Percentiles rank a stretch among this genome's conserved stretches.
Evolutionary conservation across 2,113 vertebrate genomes (phyloP).

Genomic region (Pangasianodon gigas): DNA sequence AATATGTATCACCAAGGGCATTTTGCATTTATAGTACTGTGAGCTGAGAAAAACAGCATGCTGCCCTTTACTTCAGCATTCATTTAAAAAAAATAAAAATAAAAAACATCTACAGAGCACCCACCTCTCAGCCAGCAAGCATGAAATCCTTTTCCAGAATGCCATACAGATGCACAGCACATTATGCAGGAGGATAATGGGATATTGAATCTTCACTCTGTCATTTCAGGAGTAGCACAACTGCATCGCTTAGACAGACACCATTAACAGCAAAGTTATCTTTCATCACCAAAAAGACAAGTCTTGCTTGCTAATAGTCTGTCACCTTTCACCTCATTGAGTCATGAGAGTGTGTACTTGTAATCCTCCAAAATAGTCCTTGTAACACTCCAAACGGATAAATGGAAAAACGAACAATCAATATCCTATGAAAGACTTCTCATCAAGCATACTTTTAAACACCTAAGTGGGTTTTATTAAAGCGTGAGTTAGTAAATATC

Average conservation of each 20-base stretch:
- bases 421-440: not conserved
- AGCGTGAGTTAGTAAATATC: not conserved
- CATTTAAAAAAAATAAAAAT: not conserved
- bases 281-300: slow-evolving; percentile 21
- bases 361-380: not conserved
- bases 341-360: not conserved
- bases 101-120: slow-evolving; percentile 9
- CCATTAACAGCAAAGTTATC: slow-evolving; percentile 34
- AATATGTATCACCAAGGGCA: not conserved
- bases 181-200: slow-evolving; percentile 42
- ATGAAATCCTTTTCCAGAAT: slow-evolving; percentile 13
- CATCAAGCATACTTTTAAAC: not conserved
- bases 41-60: not conserved
- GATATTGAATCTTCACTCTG: slow-evolving; percentile 28
- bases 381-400: not conserved
- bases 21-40: slow-evolving; percentile 1
- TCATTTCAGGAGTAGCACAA: slow-evolving; percentile 32
- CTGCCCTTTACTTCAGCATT: slow-evolving; percentile 16
- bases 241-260: not conserved
- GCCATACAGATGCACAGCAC: not conserved
- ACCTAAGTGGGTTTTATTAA: not conserved
- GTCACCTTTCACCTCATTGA: slow-evolving; percentile 13
- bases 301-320: slow-evolving; percentile 12
- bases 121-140: not conserved
- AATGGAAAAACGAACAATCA: not conserved